Conservation (phyloP, 2,888 invertebrate species). For the Mythimna vitellina region DNA sequence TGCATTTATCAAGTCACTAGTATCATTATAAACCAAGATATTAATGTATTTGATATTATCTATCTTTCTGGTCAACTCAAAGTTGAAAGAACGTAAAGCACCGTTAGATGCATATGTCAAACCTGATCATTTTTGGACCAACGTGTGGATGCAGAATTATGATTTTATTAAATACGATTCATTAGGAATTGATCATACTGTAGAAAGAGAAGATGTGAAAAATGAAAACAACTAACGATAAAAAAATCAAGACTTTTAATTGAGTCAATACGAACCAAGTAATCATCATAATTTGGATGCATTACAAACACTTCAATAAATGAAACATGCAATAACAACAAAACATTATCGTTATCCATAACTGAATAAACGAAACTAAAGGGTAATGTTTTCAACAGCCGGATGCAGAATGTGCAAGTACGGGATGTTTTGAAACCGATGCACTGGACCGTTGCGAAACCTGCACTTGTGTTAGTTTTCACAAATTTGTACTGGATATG, state of each 20-base stretch:
- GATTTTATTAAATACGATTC: neutral
- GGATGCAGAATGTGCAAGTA: slow-evolving; percentile 54
- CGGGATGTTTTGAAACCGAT: slow-evolving; percentile 57
- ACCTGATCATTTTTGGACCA: too few relatives aligned
- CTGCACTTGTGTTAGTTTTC: slow-evolving; percentile 45
- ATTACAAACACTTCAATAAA: slow-evolving; percentile 25
- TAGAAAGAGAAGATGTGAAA: neutral
- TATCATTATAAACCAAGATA: neutral
- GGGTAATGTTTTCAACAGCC: slow-evolving; percentile 46
- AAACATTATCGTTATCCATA: slow-evolving; percentile 47
- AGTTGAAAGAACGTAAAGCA: neutral
- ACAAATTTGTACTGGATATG: slow-evolving; percentile 33
- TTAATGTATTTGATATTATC: neutral
- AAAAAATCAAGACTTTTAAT: neutral
- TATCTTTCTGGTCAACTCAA: neutral
- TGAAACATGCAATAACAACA: slow-evolving; percentile 32
- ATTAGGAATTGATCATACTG: neutral
- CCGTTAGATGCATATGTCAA: neutral
- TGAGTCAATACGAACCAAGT: neutral
- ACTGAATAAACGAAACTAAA: slow-evolving; percentile 46
- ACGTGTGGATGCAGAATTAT: too few relatives aligned
- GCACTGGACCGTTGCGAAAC: slow-evolving; percentile 45
- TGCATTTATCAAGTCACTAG: too few relatives aligned
- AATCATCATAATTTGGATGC: neutral
- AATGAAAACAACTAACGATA: neutral